Conservation (phyloP, 2,113 vertebrate species). For the Phrynosoma platyrhinos region DNA sequence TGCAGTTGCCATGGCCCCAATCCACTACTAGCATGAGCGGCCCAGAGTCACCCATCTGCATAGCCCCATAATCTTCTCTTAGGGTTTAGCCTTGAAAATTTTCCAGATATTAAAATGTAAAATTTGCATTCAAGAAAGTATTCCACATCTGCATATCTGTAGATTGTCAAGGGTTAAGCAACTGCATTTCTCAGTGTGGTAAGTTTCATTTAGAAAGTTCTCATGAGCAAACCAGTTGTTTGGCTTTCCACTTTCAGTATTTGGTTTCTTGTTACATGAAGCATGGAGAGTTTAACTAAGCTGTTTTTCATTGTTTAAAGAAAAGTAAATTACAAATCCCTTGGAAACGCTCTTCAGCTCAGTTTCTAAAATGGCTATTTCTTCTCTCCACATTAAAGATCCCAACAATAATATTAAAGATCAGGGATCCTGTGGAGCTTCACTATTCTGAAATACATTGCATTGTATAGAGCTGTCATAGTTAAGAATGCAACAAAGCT, state of each 20-base stretch:
- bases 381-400: conserved; percentile 15
- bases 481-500: neutral
- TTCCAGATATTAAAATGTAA: neutral
- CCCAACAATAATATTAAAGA: conserved; percentile 6
- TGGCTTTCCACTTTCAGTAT: conserved; percentile 72
- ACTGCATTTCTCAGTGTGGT: conserved; percentile 47
- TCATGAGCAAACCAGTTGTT: conserved; percentile 69
- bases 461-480: neutral
- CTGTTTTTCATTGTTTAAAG: conserved; percentile 57
- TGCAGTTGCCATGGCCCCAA: no score
- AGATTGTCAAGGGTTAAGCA: conserved; percentile 53
- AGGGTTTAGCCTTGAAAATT: conserved; percentile 24
- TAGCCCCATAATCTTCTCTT: neutral
- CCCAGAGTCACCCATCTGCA: no score
- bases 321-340: conserved; percentile 60
- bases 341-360: conserved; percentile 36
- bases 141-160: fast-evolving
- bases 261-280: conserved; percentile 68
- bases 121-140: conserved; percentile 2
- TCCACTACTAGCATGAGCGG: no score
- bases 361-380: conserved; percentile 9
- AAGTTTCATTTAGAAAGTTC: conserved; percentile 68
- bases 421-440: neutral
- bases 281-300: conserved; percentile 64
- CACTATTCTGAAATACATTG: neutral